A percentile compares a stretch with the other conserved stretches of the same genome.
phyloP scores from a whole-genome alignment of 1,140 invertebrate genomes.

The Drusus annulatus region DNA sequence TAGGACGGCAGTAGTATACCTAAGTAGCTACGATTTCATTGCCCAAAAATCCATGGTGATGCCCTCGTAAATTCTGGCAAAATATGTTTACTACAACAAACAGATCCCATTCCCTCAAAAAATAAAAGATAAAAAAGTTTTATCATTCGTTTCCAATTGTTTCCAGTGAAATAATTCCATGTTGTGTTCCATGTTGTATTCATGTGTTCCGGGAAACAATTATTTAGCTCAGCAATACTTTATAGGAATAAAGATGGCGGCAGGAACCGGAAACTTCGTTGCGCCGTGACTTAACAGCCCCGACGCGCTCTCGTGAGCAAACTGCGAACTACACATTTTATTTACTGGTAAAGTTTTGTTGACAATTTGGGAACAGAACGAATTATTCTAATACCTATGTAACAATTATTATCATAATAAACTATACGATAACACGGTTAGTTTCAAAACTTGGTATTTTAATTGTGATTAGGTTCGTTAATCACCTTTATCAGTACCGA shows the following conservation, averaged over 20 bases:
- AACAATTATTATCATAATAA: background rate
- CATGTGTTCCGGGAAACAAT: background rate
- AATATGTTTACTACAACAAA: too few species aligned
- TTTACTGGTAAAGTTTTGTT: background rate
- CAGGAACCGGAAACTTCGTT: background rate
- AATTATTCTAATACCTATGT: background rate
- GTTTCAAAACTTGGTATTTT: background rate
- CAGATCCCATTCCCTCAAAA: too few species aligned
- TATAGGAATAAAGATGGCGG: background rate
- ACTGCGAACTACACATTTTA: background rate
- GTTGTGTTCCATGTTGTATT: background rate
- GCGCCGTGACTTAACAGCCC: background rate
- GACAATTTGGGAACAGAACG: background rate
- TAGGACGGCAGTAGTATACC: too few species aligned
- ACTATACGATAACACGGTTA: background rate
- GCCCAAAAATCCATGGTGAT: too few species aligned
- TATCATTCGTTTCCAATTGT: too few species aligned
- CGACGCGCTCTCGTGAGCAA: conserved; percentile 8
- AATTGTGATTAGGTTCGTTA: background rate
- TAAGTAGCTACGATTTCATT: too few species aligned
- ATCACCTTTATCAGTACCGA: background rate
- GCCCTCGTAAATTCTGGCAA: too few species aligned
- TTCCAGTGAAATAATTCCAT: too few species aligned
- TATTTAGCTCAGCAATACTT: conserved; percentile 12
- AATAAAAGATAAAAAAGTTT: too few species aligned